Evolutionary conservation across 2,888 invertebrate genomes (phyloP).

Genomic region (Perizoma affinitatum): DNA sequence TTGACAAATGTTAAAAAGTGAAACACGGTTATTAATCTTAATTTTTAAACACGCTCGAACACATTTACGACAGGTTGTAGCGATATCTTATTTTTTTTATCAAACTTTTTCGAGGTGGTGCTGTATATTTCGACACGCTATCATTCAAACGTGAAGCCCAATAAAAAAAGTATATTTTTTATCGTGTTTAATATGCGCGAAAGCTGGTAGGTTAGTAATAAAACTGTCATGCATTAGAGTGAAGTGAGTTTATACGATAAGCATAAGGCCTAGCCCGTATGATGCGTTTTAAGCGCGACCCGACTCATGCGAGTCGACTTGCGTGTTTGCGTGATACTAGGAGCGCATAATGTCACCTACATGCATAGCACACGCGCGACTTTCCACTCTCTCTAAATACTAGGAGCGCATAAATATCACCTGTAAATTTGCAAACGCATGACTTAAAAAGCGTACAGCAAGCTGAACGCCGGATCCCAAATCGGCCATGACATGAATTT

Average conservation of each 20-base stretch:
- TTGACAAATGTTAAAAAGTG: constrained; percentile 30
- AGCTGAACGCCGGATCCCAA: too few species aligned
- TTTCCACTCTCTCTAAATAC: too few species aligned
- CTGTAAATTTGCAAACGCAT: too few species aligned
- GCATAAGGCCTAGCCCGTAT: constrained; percentile 1
- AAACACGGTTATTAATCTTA: constrained; percentile 35
- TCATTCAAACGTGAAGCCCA: constrained; percentile 40
- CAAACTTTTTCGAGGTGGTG: constrained; percentile 43
- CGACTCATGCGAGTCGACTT: too few species aligned
- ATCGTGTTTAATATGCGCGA: constrained; percentile 43
- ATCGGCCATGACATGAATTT: too few species aligned
- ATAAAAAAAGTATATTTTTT: constrained; percentile 42
- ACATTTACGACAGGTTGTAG: constrained; percentile 48
- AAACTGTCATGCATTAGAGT: constrained; percentile 36
- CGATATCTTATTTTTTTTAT: constrained; percentile 51
- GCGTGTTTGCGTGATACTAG: too few species aligned
- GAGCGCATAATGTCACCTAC: too few species aligned
- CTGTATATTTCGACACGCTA: constrained; percentile 53
- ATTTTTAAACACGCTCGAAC: constrained; percentile 45
- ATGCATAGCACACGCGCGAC: too few species aligned
- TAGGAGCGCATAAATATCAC: too few species aligned
- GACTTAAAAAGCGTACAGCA: too few species aligned
- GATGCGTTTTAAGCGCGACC: too few species aligned
- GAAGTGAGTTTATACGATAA: constrained; percentile 39
- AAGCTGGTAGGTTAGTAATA: constrained; percentile 46